Conservation (phyloP, 2,888 invertebrate genomes). For the Erebia aethiops region DNA sequence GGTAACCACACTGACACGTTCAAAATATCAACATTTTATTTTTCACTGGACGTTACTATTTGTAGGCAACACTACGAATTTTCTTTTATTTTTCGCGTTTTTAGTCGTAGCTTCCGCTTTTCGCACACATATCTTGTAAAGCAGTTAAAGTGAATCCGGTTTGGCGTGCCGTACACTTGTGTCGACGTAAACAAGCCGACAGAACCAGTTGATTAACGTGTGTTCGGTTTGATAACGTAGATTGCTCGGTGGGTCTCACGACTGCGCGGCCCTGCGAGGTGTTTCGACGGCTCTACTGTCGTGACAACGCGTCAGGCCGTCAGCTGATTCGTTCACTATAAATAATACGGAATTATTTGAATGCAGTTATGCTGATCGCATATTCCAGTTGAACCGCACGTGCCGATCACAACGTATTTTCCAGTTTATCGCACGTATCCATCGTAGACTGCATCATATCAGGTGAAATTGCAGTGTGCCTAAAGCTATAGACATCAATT, state of each 20-base stretch:
- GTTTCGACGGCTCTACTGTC: conserved; percentile 42
- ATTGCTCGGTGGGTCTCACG: conserved; percentile 16
- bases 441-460: too few species aligned
- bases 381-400: not conserved
- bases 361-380: conserved; percentile 40
- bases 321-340: conserved; percentile 79
- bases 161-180: conserved; percentile 24
- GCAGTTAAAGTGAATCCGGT: conserved; percentile 21
- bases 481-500: too few species aligned
- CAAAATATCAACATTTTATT: conserved; percentile 13
- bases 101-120: conserved; percentile 8
- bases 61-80: not conserved
- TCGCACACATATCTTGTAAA: conserved; percentile 13
- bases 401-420: not conserved
- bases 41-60: conserved; percentile 2
- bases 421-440: too few species aligned
- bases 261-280: conserved; percentile 41
- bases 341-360: conserved; percentile 75
- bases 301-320: conserved; percentile 41
- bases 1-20: conserved; percentile 19
- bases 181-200: conserved; percentile 58
- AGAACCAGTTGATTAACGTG: conserved; percentile 64
- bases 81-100: not conserved
- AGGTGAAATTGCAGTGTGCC: too few species aligned
- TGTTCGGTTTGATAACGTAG: conserved; percentile 45